Base-by-base conservation (phyloP, 2,113 vertebrate species). In the Erpornis zantholeuca region DNA sequence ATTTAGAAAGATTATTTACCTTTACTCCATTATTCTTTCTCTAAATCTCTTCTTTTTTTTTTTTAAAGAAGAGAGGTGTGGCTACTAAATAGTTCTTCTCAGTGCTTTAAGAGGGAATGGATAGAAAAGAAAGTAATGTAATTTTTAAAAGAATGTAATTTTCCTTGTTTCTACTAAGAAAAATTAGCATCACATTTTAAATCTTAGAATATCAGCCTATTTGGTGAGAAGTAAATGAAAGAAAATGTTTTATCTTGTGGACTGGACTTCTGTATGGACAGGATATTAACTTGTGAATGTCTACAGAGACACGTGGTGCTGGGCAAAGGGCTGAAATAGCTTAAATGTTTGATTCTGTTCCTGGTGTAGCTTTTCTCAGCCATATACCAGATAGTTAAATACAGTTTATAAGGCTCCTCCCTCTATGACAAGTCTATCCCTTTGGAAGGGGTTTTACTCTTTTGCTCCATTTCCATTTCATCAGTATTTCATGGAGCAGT, bases 281-380 rank as follows among this genome's bases (percentile, higher is more conserved):
- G 42, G 21, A 40, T 18, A 11, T 66, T 61, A 81, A 45, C 14
- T 31, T 36, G 14, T 33, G 49, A 52, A 33, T 12, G 6, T 66
- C 22, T 71, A 19, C 50, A 28, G 6, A n/a, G 60, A 53, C 57
- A 38, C 29, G 28, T 0, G 0, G 22, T 49, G 38, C 45, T 35
- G n/a, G 35, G 18, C 20, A 81, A 44, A 68, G 38, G 17, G 15
- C 36, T 66, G n/a, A 54, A 64, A 53, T 33, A 64, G 29, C 8
- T 68, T 45, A 68, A 79, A 59, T 54, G 33, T 27, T 90, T 75
- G 40, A 65, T 82, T 87, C 35, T 61, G 18, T 33, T 85, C 17
- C 50, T 72, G 33, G 33, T 68, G 14, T 15, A 61, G 18, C 11
- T 95, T 90, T 82, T 82, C 40, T 65, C 24, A 42, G 11, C 14